Evolutionary conservation across 1,140 invertebrate genomes (phyloP).

Genomic region (Drosophila takahashii): DNA sequence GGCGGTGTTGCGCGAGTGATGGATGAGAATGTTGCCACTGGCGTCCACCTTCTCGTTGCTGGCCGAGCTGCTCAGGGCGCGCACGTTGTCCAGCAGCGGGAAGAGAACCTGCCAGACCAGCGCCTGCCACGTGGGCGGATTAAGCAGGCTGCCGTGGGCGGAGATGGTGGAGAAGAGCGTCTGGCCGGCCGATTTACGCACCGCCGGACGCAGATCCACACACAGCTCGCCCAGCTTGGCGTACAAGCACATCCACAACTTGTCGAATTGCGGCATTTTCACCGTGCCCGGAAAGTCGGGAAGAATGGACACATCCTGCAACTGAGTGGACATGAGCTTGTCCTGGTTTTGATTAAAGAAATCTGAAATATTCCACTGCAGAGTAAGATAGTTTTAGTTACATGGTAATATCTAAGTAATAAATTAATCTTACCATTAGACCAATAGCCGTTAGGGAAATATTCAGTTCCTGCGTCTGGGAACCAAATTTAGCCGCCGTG

Average conservation of each 20-base stretch:
- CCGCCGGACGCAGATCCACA: slow-evolving; percentile 97
- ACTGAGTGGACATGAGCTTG: slow-evolving; percentile 91
- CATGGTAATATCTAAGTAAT: slow-evolving; percentile 16
- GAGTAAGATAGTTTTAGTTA: slow-evolving; percentile 15
- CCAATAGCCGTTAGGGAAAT: slow-evolving; percentile 99
- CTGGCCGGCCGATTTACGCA: slow-evolving; percentile 99
- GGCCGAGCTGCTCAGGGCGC: slow-evolving; percentile 94
- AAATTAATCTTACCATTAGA: slow-evolving; percentile 90
- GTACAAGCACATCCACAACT: slow-evolving; percentile 98
- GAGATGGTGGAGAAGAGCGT: slow-evolving; percentile 99
- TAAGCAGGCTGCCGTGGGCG: slow-evolving; percentile 95
- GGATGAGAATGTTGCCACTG: slow-evolving; percentile 97
- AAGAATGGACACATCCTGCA: slow-evolving; percentile 89
- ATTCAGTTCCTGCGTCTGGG: slow-evolving; percentile 98
- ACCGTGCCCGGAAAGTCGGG: slow-evolving; percentile 93
- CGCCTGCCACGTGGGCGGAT: slow-evolving; percentile 95
- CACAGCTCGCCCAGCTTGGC: slow-evolving; percentile 95
- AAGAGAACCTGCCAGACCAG: slow-evolving; percentile 97
- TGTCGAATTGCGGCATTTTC: slow-evolving; percentile 95
- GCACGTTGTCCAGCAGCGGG: slow-evolving; percentile 96
- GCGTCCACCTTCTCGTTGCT: slow-evolving; percentile 97
- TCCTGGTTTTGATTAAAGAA: slow-evolving; percentile 98
- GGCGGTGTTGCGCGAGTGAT: slow-evolving; percentile 99
- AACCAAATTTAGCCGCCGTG: slow-evolving; percentile 97
- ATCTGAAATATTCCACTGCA: slow-evolving; percentile 98